phyloP scores from a whole-genome alignment of 2,888 invertebrate species.

The Polydrusus tereticollis region DNA sequence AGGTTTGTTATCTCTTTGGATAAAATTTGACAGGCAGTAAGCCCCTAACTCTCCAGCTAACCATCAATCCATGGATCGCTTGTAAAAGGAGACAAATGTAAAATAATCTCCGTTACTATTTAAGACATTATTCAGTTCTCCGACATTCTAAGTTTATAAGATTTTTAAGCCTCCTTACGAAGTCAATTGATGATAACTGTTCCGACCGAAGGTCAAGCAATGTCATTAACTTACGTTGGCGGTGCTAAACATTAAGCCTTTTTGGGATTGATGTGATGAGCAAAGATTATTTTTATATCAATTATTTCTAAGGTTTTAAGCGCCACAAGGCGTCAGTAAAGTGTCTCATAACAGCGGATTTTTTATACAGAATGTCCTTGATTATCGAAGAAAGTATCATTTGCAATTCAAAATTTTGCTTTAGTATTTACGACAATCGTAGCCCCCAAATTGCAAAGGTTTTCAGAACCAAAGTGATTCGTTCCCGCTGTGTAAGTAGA shows the following conservation, averaged over 20 bases:
- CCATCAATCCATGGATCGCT: background rate
- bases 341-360: too few relatives aligned
- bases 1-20: too few relatives aligned
- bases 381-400: too few relatives aligned
- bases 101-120: conserved; percentile 24
- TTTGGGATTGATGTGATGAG: background rate
- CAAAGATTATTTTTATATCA: background rate
- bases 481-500: too few relatives aligned
- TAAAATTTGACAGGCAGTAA: too few relatives aligned
- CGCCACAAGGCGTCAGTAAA: too few relatives aligned
- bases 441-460: too few relatives aligned
- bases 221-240: conserved; percentile 39
- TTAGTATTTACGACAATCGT: too few relatives aligned
- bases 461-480: too few relatives aligned
- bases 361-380: background rate
- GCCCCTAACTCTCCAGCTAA: conserved; percentile 15
- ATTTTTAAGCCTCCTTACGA: conserved; percentile 36
- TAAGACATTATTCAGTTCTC: background rate
- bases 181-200: conserved; percentile 27
- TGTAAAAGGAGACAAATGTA: background rate
- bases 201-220: conserved; percentile 36
- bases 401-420: too few relatives aligned
- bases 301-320: background rate
- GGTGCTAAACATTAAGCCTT: background rate
- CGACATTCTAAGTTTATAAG: background rate